Conservation (phyloP, 1,140 invertebrate genomes). For the Physella acuta region DNA sequence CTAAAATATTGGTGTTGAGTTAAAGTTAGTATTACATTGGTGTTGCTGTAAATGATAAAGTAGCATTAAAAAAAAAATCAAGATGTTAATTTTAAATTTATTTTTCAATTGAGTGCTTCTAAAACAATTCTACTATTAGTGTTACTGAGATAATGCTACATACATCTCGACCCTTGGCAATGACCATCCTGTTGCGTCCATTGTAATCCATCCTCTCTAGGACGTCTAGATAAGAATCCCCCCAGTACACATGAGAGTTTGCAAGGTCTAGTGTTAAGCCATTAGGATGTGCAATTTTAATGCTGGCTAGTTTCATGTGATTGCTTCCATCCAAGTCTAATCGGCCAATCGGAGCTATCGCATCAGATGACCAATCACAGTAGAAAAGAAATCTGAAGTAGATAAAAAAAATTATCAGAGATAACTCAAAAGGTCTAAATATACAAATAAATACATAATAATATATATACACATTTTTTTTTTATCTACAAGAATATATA, state of each 20-base stretch:
- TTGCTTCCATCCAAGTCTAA: conserved; percentile 81
- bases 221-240: conserved; percentile 70
- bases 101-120: too few relatives aligned
- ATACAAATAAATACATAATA: neutral
- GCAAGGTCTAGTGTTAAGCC: conserved; percentile 73
- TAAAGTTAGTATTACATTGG: too few relatives aligned
- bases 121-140: too few relatives aligned
- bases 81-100: too few relatives aligned
- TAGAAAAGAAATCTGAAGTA: conserved; percentile 42
- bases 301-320: conserved; percentile 72
- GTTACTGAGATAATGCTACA: neutral
- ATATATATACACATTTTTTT: too few relatives aligned
- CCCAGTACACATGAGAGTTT: conserved; percentile 72
- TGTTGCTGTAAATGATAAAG: too few relatives aligned
- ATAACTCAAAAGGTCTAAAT: neutral
- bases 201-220: conserved; percentile 92
- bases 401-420: too few relatives aligned
- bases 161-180: conserved; percentile 68
- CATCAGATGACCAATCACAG: conserved; percentile 55
- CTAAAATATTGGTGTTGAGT: too few relatives aligned
- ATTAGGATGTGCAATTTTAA: conserved; percentile 94
- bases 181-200: conserved; percentile 71
- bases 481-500: too few relatives aligned
- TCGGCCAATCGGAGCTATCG: conserved; percentile 88
- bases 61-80: too few relatives aligned